Evolutionary conservation across 2,113 vertebrate species (phyloP), one percentile per base, ranked within the genome.

Genomic region (Eulacestoma nigropectus): DNA sequence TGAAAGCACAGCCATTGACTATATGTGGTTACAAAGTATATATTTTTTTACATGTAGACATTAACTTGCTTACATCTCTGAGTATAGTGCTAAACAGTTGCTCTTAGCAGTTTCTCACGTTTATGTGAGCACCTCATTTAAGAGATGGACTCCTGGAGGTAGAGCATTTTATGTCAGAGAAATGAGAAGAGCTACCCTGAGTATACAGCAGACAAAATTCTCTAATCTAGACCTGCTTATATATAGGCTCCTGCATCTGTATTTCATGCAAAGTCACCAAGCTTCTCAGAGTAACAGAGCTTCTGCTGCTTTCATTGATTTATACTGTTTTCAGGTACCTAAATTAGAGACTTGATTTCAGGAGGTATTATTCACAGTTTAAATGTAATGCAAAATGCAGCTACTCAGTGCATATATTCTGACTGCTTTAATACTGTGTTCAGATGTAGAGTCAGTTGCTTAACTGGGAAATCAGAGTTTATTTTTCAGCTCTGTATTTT

Each of bases 331-430:
- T n/a, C 56, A 44, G 55, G 64, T 78, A 69, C 30, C 35, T 90
- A 86, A 90, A 95, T 89, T 87, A 89, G 59, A 86, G 80, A 83
- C 72, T 59, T 70, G 25, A 74, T 84, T 94, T 88, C 85, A 73
- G 63, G 41, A 91, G 67, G 14, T 35, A 73, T 73, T 88, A 90
- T 77, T 95, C 91, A 77, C 59, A 63, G 68, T 84, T 84, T 77
- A 88, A 91, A 92, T 49, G 46, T 53, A 63, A 77, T 63, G 76
- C 35, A 92, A 88, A 95, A 77, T 70, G 83, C 73, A 84, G 39
- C 83, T 86, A 53, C 50, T 86, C 56, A 29, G 30, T 33, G 64
- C 64, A 50, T 86, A 59, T 68, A 73, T 42, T 84, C 90, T 83
- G 49, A 53, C 53, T 80, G 85, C 46, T 90, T 93, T 90, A 62